Evolutionary conservation across 2,888 invertebrate species (phyloP).

Genomic region (Eucera pruinosa): DNA sequence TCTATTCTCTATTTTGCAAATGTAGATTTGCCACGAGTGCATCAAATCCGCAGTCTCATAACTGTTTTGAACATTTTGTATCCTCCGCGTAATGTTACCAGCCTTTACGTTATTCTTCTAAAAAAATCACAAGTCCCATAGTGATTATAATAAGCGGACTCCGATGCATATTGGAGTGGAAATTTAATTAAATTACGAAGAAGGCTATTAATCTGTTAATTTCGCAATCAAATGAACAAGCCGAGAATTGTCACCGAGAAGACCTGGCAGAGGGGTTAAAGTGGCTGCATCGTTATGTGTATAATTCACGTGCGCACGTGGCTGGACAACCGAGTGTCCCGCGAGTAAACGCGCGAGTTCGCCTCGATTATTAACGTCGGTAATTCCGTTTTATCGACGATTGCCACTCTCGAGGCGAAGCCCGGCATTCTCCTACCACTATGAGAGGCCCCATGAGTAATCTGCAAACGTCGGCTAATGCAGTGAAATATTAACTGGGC

Average conservation of each 20-base stretch:
- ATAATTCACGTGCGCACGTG: slow-evolving; percentile 46
- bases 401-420: slow-evolving; percentile 74
- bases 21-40: no score
- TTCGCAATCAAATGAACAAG: background rate
- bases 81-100: no score
- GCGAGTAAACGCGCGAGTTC: slow-evolving; percentile 50
- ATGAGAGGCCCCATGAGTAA: slow-evolving; percentile 65
- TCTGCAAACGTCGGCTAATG: slow-evolving; percentile 72
- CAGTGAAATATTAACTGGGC: slow-evolving; percentile 76
- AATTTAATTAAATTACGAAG: background rate
- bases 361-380: slow-evolving; percentile 77
- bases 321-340: slow-evolving; percentile 42
- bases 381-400: slow-evolving; percentile 80
- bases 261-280: slow-evolving; percentile 14
- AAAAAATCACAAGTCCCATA: no score
- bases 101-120: no score
- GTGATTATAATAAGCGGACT: no score
- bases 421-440: slow-evolving; percentile 31
- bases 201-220: background rate
- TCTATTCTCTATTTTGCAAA: no score
- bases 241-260: slow-evolving; percentile 26
- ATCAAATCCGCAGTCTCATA: no score
- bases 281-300: slow-evolving; percentile 7
- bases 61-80: no score
- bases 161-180: no score